Evolutionary conservation across 53 echinoderm and acorn worm genomes (phyloP).

Genomic region (Holothuria scabra): DNA sequence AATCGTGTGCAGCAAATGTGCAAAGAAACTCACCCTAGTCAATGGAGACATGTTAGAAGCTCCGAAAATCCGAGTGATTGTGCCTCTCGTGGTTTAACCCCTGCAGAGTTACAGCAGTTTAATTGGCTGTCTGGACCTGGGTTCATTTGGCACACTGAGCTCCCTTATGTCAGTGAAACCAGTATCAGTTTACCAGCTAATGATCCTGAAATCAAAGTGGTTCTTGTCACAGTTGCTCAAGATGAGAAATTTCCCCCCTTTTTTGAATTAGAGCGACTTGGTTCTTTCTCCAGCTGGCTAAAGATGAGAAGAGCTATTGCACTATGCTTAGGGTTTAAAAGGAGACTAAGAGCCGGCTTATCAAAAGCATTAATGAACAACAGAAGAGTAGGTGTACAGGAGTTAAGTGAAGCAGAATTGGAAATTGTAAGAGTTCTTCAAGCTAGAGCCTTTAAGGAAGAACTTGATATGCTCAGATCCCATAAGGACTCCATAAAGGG

Average conservation of each 20-base stretch:
- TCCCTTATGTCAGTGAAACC: background rate
- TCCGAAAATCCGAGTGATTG: constrained; percentile 48
- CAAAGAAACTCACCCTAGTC: constrained; percentile 40
- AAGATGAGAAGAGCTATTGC: constrained; percentile 19
- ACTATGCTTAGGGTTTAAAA: background rate
- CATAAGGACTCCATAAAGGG: no score
- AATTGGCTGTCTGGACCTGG: constrained; percentile 58
- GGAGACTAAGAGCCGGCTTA: background rate
- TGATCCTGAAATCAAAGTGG: no score
- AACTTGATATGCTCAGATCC: background rate
- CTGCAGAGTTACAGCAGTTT: constrained; percentile 23
- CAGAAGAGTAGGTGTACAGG: no score
- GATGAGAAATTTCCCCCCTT: no score
- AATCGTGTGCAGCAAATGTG: constrained; percentile 59
- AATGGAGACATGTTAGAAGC: constrained; percentile 54
- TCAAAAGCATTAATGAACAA: no score
- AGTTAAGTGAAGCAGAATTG: background rate
- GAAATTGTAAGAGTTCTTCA: constrained; percentile 1
- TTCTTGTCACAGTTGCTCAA: no score
- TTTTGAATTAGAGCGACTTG: no score
- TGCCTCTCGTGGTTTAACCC: constrained; percentile 48
- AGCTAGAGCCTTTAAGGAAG: background rate
- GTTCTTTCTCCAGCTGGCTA: no score
- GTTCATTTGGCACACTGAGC: constrained; percentile 42
- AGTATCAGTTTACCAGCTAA: no score